Evolutionary conservation across 2,113 vertebrate genomes (phyloP).

Genomic region (Lynx canadensis): DNA sequence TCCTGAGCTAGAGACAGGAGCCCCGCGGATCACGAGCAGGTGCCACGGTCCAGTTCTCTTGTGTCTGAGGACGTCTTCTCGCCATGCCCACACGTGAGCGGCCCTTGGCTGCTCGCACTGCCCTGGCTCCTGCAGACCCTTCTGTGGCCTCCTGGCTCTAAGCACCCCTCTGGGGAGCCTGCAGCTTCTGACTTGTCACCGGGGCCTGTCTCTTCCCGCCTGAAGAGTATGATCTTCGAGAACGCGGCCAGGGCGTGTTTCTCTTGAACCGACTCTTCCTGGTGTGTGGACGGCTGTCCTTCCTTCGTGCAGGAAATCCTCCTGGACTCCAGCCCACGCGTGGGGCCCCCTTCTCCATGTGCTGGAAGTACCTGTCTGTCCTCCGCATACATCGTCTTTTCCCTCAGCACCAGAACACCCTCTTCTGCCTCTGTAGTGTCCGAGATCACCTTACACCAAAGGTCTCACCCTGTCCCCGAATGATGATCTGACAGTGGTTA

Average conservation of each 20-base stretch:
- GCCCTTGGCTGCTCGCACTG: neutral
- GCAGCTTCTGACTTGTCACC: neutral
- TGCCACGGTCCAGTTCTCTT: neutral
- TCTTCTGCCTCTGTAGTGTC: neutral
- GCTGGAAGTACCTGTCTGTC: neutral
- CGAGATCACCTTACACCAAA: neutral
- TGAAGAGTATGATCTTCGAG: neutral
- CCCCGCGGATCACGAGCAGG: neutral
- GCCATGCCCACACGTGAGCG: neutral
- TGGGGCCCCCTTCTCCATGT: neutral
- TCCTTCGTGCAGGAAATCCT: neutral
- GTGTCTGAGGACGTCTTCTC: neutral
- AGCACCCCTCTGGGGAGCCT: neutral
- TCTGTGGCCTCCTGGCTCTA: neutral
- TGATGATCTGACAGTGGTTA: too few species aligned
- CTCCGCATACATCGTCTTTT: neutral
- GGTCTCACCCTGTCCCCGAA: neutral
- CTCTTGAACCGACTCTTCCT: neutral
- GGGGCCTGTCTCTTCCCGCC: neutral
- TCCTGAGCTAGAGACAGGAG: neutral
- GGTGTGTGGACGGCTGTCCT: neutral
- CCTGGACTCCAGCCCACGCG: rapidly evolving
- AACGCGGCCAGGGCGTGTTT: neutral
- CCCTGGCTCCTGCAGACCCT: neutral
- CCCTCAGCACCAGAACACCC: neutral